Base-by-base conservation (phyloP, 2,113 vertebrate genomes). In the Dendrocopos noguchii region DNA sequence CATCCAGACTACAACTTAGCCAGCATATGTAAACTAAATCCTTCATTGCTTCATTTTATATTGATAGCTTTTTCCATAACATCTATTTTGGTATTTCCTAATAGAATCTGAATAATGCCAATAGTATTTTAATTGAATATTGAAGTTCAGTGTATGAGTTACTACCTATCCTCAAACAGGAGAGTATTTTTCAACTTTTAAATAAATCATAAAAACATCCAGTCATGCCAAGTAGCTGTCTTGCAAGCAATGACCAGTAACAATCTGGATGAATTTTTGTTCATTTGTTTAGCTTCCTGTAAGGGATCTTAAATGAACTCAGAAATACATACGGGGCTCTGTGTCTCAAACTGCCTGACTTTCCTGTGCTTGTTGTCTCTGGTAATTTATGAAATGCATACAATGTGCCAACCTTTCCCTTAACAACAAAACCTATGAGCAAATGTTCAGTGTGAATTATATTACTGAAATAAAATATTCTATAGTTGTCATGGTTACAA, bases 401-500 rank as follows among this genome's bases (percentile, higher is more conserved):
- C 60, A 46, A 63, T 91, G 71, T 96, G 93, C 84, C 86, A 93
- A 89, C 90, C 95, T 89, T 95, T 92, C 91, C 90, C 93, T 96
- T 95, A 92, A 97, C 95, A 97, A 96, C 95, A 96, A 94, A 96
- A 96, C 95, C 92, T 95, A 61, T 84, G 92, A 97, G 95, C 89
- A 97, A 97, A 96, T 91, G 96, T 97, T 97, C 96, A 84, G 91
- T 90, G 93, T 96, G 94, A 95, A 97, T 97, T 97, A 94, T 97
- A 97, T 95, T 96, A 95, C 96, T 33, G 94, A 97, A 97, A 97
- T 96, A 97, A 97, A 98, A 97, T 97, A 98, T 96, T 97, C 95
- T 98, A 97, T 98, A 96, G 97, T 98, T 97, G 97, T 97, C 97
- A 97, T 98, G 97, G 97, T 97, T 98, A 97, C 97, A 97, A 97